Percentiles rank a stretch among this genome's conserved stretches.
These are phyloP conservation scores for Cyclura pinguis DNA, from an alignment of 2,797 vertebrate genomes.

Conservation along the genomic window DNA sequence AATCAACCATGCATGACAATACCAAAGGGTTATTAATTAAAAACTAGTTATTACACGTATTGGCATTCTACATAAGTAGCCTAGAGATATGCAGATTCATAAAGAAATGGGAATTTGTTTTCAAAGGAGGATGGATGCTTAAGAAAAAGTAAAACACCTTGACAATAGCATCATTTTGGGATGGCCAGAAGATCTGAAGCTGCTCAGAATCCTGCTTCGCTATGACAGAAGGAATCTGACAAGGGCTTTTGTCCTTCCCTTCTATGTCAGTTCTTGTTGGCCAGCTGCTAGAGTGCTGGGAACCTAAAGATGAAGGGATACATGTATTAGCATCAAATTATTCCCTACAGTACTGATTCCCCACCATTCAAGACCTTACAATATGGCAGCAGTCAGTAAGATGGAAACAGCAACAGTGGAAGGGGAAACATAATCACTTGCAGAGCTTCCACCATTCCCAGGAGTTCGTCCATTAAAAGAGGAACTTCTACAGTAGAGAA, in stretches of 20 bases:
- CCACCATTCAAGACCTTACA: not conserved
- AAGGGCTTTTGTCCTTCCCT: not conserved
- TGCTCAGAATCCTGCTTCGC: not conserved
- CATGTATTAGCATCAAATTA: not conserved
- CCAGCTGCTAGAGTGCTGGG: not conserved
- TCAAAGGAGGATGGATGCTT: not conserved
- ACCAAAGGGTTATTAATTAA: slow-evolving; percentile 19
- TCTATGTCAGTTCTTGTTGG: not conserved
- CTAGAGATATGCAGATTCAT: not conserved
- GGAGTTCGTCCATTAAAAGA: not conserved
- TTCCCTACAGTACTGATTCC: not conserved
- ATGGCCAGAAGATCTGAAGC: not conserved
- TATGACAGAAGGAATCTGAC: not conserved
- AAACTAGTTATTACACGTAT: slow-evolving; percentile 7
- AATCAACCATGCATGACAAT: not conserved
- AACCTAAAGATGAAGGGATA: not conserved
- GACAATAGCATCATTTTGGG: not conserved
- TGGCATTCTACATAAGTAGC: not conserved
- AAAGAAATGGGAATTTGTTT: slow-evolving; percentile 9
- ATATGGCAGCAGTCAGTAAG: not conserved
- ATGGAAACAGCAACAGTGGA: not conserved
- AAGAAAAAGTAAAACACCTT: not conserved
- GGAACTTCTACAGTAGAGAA: not conserved
- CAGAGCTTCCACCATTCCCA: not conserved
- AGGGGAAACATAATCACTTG: not conserved